Percentiles rank a stretch among this genome's conserved stretches.
These are phyloP conservation scores for Meiosimyza platycephala DNA, from an alignment of 2,888 invertebrate genomes.

Conservation along the genomic window DNA sequence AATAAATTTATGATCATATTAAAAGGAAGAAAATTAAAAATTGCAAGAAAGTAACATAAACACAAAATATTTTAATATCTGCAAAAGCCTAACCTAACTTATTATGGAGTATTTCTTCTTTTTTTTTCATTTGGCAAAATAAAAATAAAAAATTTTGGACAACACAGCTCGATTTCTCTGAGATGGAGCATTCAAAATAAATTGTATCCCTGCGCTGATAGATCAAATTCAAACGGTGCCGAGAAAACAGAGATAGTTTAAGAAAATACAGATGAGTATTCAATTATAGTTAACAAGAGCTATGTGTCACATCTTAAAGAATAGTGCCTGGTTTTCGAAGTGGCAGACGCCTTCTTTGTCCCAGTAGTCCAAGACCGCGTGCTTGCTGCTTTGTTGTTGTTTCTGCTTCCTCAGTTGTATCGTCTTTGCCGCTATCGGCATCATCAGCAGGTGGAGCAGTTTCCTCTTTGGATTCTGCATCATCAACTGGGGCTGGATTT, in stretches of 20 bases:
- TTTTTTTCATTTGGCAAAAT: neutral
- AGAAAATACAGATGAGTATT: neutral
- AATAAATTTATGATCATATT: no score
- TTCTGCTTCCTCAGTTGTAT: slow-evolving; percentile 67
- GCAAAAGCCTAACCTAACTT: slow-evolving; percentile 30
- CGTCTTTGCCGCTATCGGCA: slow-evolving; percentile 49
- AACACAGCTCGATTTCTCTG: slow-evolving; percentile 5
- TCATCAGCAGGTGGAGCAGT: slow-evolving; percentile 44
- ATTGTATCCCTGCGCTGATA: no score
- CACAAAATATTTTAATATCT: slow-evolving; percentile 4
- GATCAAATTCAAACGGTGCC: neutral
- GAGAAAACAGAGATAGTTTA: neutral
- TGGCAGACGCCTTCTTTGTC: slow-evolving; percentile 76
- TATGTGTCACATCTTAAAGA: slow-evolving; percentile 52
- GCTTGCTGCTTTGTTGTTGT: slow-evolving; percentile 71
- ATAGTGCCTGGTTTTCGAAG: slow-evolving; percentile 71
- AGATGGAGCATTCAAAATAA: neutral
- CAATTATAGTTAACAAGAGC: slow-evolving; percentile 10
- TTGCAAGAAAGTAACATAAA: neutral
- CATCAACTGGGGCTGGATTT: slow-evolving; percentile 41
- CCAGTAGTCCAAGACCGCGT: slow-evolving; percentile 76
- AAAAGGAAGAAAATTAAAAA: neutral
- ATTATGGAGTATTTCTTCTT: slow-evolving; percentile 3
- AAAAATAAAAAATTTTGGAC: neutral
- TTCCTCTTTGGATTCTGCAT: slow-evolving; percentile 42